phyloP scores from a whole-genome alignment of 30 jellyfish, hydroid and myxozoan species.

The Phacellophora camtschatica region DNA sequence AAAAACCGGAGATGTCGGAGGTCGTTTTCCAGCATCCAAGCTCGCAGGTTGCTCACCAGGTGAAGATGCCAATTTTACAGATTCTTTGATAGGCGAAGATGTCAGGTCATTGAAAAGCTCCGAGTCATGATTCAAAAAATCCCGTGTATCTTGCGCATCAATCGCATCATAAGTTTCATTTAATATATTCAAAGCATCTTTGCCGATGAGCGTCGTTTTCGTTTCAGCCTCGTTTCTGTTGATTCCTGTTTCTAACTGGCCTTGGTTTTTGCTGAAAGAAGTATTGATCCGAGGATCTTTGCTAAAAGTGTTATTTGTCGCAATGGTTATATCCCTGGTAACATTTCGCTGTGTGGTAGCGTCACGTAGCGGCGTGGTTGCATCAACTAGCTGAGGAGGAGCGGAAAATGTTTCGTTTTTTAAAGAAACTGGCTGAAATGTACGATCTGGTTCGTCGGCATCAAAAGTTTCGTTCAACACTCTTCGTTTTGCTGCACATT shows the following conservation, averaged over 20 bases:
- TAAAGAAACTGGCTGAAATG: background rate
- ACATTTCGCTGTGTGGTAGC: background rate
- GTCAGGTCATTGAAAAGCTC: too few species aligned
- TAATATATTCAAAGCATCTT: too few species aligned
- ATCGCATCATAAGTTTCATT: background rate
- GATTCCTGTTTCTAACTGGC: background rate
- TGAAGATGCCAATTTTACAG: too few species aligned
- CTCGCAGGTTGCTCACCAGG: background rate
- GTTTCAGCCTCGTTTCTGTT: background rate
- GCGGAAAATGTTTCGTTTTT: background rate
- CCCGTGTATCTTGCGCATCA: background rate
- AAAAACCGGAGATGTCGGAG: background rate
- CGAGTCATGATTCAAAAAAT: background rate
- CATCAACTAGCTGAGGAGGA: background rate
- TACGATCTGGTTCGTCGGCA: background rate
- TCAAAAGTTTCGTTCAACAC: conserved; percentile 12
- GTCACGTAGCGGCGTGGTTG: background rate
- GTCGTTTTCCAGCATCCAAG: background rate
- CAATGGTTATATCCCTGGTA: too few species aligned
- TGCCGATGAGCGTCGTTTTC: too few species aligned
- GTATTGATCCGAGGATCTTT: background rate
- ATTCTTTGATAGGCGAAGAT: too few species aligned
- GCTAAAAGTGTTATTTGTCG: background rate
- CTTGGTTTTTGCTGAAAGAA: background rate
- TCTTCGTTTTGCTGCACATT: background rate